Base-by-base conservation (phyloP, 2,888 invertebrate species). In the Stenodema calcarata region DNA sequence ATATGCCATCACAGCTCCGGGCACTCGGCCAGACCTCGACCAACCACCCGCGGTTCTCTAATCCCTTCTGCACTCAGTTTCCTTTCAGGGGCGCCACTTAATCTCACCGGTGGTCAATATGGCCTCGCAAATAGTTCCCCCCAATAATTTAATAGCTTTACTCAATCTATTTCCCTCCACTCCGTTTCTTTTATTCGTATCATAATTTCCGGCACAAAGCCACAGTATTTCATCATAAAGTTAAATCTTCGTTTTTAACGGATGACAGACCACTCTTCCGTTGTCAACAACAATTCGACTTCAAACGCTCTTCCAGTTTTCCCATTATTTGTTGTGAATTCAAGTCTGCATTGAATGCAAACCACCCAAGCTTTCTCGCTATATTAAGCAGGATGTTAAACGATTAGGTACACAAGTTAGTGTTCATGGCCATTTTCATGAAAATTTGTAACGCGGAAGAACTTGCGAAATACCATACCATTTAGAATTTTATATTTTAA, bases 41-140 rank as follows among this genome's bases (percentile, higher is more conserved):
- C 75, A 75, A 42, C 70, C 9, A 2, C 62, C 62, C 6, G 47
- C 2, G 47, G 47, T 47, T 47, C 16, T 12, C 47, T 14, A 47
- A 12, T 47, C 47, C 62, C 62, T 27, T 7, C 23, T 23, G 12
- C 62, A 23, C 62, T 62, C 62, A 23, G 78, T 27, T 27, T 42
- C 44, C 78, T 11, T 47, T 44, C n/a, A 44, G 27, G 78, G 27
- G 6, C 42, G 18, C 4, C 23, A 78, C 78, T 78, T 47, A 78
- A 78, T 75, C 75, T 16, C 75, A 42, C 78, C 44, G n/a, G 11
- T 18, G 78, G 78, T 78, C 78, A 78, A 78, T 78, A 78, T 78
- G 78, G 18, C 7, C 42, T 44, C 42, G 18, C 44, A 42, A 44
- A 78, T 78, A 18, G 44, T 44, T 18, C 23, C 44, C 42, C 23